These are phyloP conservation scores for Galemys pyrenaicus DNA, from an alignment of 2,113 vertebrate species.

Conservation along the genomic window DNA sequence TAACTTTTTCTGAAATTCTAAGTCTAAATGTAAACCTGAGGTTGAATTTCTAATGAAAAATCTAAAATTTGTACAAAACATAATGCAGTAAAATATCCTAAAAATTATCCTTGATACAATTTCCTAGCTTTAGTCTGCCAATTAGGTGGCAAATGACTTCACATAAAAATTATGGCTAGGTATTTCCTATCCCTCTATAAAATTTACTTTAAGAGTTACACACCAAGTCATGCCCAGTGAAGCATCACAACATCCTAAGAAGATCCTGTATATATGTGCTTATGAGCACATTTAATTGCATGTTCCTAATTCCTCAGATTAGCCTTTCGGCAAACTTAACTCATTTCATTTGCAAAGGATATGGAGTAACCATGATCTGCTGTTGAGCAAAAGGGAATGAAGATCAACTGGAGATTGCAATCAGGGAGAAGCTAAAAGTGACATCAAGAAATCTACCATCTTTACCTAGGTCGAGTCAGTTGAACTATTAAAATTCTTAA, in stretches of 20 bases:
- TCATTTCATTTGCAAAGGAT: slow-evolving; percentile 45
- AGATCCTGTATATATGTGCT: slow-evolving; percentile 1
- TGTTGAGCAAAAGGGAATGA: slow-evolving; percentile 45
- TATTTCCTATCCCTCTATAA: slow-evolving; percentile 55
- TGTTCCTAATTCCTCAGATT: slow-evolving; percentile 58
- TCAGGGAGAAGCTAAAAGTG: neutral
- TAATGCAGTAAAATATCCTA: neutral
- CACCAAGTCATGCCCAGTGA: slow-evolving; percentile 60
- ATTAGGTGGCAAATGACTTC: slow-evolving; percentile 60
- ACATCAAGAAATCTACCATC: neutral
- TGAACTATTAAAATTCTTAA: slow-evolving; percentile 22
- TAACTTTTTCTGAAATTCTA: slow-evolving; percentile 52
- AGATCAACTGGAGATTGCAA: slow-evolving; percentile 36
- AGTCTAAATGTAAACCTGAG: slow-evolving; percentile 50
- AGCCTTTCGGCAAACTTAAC: slow-evolving; percentile 55
- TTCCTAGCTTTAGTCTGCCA: slow-evolving; percentile 39
- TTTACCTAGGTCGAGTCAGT: neutral
- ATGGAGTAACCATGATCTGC: neutral
- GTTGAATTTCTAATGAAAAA: slow-evolving; percentile 14
- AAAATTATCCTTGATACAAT: slow-evolving; percentile 44
- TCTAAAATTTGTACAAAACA: slow-evolving; percentile 14
- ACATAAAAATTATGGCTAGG: slow-evolving; percentile 67
- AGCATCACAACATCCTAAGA: slow-evolving; percentile 54
- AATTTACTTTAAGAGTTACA: slow-evolving; percentile 47
- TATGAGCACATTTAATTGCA: slow-evolving; percentile 54